Conservation (phyloP, 1,140 invertebrate genomes). For the Trichoplusia ni region DNA sequence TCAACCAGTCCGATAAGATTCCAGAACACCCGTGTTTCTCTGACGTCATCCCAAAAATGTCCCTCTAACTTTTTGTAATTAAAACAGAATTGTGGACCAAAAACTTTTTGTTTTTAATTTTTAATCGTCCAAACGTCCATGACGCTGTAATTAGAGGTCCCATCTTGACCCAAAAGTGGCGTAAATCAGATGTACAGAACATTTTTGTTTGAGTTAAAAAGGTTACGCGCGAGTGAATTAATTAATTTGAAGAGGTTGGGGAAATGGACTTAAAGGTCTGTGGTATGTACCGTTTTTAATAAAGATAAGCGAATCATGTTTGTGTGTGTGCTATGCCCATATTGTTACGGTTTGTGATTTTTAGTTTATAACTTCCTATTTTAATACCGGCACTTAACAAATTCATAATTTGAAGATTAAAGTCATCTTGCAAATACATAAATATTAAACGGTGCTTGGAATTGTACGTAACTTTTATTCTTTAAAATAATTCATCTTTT, state of each 20-base stretch:
- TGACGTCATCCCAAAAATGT: slow-evolving; percentile 1
- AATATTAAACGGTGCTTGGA: no score
- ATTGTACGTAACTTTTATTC: no score
- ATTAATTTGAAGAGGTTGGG: not conserved
- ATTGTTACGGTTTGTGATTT: no score
- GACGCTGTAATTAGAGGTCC: slow-evolving; percentile 17
- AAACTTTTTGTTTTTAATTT: slow-evolving; percentile 26
- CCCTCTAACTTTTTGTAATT: slow-evolving; percentile 25
- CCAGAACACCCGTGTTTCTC: not conserved
- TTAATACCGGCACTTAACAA: no score
- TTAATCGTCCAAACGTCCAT: slow-evolving; percentile 17
- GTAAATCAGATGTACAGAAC: slow-evolving; percentile 11
- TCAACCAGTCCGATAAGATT: not conserved
- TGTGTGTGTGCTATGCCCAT: not conserved
- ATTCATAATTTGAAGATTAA: no score
- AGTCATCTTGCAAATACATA: no score
- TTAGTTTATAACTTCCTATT: no score
- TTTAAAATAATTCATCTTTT: no score
- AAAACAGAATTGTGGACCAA: slow-evolving; percentile 3
- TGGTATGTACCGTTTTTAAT: not conserved
- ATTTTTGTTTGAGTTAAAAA: slow-evolving; percentile 12
- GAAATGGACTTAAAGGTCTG: not conserved
- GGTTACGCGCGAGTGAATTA: not conserved
- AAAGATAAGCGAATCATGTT: not conserved
- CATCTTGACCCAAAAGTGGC: slow-evolving; percentile 12